phyloP scores from a whole-genome alignment of 2,797 vertebrate genomes.

The Bradypodion ventrale region DNA sequence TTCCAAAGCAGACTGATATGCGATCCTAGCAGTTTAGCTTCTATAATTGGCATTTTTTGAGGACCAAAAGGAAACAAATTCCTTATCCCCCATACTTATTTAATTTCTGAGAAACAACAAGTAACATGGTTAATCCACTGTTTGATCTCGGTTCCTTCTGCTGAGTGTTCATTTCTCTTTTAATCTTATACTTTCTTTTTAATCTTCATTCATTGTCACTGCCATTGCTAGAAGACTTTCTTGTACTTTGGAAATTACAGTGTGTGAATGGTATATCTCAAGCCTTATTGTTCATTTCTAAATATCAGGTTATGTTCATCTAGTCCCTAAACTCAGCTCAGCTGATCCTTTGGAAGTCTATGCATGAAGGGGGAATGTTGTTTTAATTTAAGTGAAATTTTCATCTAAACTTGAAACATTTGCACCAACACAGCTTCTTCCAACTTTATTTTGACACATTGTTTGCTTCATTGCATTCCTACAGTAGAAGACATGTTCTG shows the following conservation, averaged over 20 bases:
- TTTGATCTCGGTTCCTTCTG: constrained; percentile 78
- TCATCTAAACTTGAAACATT: background rate
- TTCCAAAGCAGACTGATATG: constrained; percentile 84
- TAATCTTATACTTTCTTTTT: constrained; percentile 84
- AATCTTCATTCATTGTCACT: constrained; percentile 78
- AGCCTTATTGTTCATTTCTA: constrained; percentile 68
- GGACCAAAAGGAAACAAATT: constrained; percentile 83
- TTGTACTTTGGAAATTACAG: constrained; percentile 71
- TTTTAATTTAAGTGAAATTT: constrained; percentile 5
- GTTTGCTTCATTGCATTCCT: background rate
- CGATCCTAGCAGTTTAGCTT: constrained; percentile 81
- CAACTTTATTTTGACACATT: background rate
- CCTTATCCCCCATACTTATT: constrained; percentile 82
- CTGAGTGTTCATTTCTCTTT: constrained; percentile 79
- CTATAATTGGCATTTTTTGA: constrained; percentile 85
- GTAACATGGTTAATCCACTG: constrained; percentile 82
- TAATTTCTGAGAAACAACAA: constrained; percentile 83
- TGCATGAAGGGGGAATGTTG: background rate
- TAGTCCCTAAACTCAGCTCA: background rate
- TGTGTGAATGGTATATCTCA: constrained; percentile 74
- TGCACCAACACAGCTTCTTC: background rate
- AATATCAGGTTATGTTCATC: constrained; percentile 54
- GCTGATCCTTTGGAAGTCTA: background rate
- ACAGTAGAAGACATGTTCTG: background rate
- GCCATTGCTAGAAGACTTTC: constrained; percentile 73